Base-by-base conservation (phyloP, 2,888 invertebrate species). In the Steinernema hermaphroditum region DNA sequence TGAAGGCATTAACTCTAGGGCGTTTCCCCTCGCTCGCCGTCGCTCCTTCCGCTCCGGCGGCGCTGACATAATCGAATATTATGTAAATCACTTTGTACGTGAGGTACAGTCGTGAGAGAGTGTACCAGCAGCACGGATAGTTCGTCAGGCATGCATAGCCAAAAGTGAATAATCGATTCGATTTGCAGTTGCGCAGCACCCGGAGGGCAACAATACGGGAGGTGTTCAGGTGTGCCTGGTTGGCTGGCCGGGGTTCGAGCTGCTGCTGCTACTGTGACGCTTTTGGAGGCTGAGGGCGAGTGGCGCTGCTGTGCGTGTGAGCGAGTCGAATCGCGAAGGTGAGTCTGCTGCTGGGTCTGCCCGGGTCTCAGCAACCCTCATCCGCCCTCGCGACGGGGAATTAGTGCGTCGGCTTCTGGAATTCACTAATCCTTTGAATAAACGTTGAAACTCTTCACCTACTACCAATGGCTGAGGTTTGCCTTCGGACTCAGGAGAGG, bases 381-480 rank as follows among this genome's bases (percentile, higher is more conserved):
- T 37, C 37, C n/a, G n/a, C n/a, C 37, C 37, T 37, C 62, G 62
- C 62, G 62, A 12, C 9, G 50, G 62, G 34, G 62, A 62, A 62
- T 62, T 62, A 62, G 62, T 62, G 34, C 62, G 62, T 62, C 62
- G 62, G 32, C 62, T 62, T 62, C 62, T 62, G 62, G 62, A 62
- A 62, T 62, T 62, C 62, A 32, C 32, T 62, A 62, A 62, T 62
- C 62, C 62, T 14, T 62, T 62, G 34, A 62, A 62, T 62, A 62
- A 62, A 62, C 62, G 62, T 62, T 62, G 62, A 62, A 62, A 62
- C 62, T 62, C 8, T 27, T 32, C 62, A 2, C 29, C 32, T 9
- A 62, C 62, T 62, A 62, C 62, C 27, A 34, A 16, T 9, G n/a
- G 37, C 16, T 8, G 27, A 62, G 62, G 62, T 62, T 62, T 62